Percentiles rank a stretch among this genome's conserved stretches.
phyloP scores from a whole-genome alignment of 2,113 vertebrate genomes.

The Rhynchopsitta pachyrhyncha region DNA sequence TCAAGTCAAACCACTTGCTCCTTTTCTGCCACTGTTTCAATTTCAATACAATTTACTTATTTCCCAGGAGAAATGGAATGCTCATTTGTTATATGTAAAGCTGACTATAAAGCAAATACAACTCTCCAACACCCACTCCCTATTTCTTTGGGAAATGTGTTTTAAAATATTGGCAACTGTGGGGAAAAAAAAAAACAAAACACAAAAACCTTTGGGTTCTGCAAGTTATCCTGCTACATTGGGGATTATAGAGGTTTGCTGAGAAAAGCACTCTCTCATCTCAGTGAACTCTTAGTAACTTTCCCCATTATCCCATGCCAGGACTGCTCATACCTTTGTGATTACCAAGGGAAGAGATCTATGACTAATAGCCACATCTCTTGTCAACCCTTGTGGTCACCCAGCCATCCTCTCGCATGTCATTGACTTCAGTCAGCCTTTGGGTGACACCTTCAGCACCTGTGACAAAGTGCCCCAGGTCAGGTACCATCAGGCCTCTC shows the following conservation, averaged over 20 bases:
- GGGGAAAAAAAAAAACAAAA: not conserved
- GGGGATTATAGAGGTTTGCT: not conserved
- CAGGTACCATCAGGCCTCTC: not conserved
- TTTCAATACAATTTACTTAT: constrained; percentile 66
- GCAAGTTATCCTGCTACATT: not conserved
- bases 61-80: constrained; percentile 58
- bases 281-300: not conserved
- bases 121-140: constrained; percentile 23
- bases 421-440: constrained; percentile 29
- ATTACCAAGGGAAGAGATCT: not conserved
- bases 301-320: not conserved
- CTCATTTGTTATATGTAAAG: constrained; percentile 62
- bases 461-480: constrained; percentile 38
- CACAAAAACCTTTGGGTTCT: not conserved
- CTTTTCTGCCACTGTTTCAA: constrained; percentile 62
- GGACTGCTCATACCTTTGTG: not conserved
- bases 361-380: not conserved
- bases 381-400: not conserved
- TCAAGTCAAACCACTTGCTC: constrained; percentile 66
- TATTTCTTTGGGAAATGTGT: constrained; percentile 39
- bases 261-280: not conserved
- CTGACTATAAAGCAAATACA: constrained; percentile 59
- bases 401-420: not conserved
- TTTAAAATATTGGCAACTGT: constrained; percentile 17
- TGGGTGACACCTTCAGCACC: constrained; percentile 25